Conservation (phyloP, 2,113 vertebrate species). For the Leucosticte australis region DNA sequence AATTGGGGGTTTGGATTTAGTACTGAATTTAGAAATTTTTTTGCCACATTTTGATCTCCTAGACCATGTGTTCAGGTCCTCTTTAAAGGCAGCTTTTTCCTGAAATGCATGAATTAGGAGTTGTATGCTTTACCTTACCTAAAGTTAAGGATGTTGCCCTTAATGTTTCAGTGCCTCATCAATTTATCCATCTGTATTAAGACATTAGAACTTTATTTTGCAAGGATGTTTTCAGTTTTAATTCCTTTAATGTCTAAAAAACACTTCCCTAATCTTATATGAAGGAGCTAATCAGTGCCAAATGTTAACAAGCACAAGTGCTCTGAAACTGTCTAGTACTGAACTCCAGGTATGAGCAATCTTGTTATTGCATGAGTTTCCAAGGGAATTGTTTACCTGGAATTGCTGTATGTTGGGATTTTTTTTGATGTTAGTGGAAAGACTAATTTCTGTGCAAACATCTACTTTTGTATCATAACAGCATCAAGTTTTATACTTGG, state of each 20-base stretch:
- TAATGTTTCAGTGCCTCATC: neutral
- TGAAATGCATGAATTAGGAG: neutral
- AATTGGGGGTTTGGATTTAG: neutral
- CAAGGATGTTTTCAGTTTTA: neutral
- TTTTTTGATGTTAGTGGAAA: neutral
- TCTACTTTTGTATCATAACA: neutral
- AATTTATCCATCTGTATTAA: neutral
- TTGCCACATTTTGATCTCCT: neutral
- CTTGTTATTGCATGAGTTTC: neutral
- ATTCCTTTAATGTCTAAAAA: neutral
- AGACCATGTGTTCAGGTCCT: neutral
- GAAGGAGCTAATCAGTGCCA: neutral
- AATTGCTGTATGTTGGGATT: neutral
- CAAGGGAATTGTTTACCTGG: neutral
- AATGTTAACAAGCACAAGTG: neutral
- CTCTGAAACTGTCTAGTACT: neutral
- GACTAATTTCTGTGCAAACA: neutral
- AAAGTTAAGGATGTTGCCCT: neutral
- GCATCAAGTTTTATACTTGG: neutral
- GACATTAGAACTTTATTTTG: neutral
- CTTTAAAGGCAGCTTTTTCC: neutral
- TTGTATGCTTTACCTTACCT: neutral
- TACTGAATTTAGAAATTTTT: neutral
- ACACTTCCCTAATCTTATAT: neutral
- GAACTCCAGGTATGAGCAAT: neutral